These are phyloP conservation scores for Diplolepis rosae DNA, from an alignment of 2,888 invertebrate genomes.

Conservation along the genomic window DNA sequence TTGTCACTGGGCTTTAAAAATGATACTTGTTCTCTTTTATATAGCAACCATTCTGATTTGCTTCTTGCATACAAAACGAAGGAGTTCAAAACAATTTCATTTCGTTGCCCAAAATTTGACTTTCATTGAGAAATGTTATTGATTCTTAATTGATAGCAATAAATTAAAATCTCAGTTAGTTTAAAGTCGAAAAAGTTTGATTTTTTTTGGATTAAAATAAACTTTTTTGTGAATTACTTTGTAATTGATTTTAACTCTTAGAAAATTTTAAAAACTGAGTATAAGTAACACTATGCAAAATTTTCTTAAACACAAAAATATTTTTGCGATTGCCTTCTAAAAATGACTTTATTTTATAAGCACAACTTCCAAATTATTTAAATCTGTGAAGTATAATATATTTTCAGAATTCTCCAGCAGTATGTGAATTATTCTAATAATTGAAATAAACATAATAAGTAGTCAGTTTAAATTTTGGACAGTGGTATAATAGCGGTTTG, in stretches of 20 bases:
- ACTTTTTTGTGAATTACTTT: too few relatives aligned
- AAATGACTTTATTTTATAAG: not conserved
- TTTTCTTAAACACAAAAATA: not conserved
- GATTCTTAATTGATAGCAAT: slow-evolving; percentile 15
- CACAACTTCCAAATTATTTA: not conserved
- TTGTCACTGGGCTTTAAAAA: slow-evolving; percentile 22
- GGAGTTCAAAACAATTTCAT: slow-evolving; percentile 17
- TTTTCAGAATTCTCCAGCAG: not conserved
- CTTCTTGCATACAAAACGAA: slow-evolving; percentile 20
- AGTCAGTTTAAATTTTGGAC: not conserved
- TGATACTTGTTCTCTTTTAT: slow-evolving; percentile 23
- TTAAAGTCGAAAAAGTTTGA: not conserved
- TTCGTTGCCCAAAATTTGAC: slow-evolving; percentile 20
- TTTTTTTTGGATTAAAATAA: too few relatives aligned
- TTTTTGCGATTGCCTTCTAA: not conserved
- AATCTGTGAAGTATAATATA: not conserved
- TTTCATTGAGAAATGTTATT: slow-evolving; percentile 9
- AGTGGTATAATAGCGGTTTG: slow-evolving; percentile 4
- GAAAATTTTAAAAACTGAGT: too few relatives aligned
- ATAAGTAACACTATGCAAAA: too few relatives aligned
- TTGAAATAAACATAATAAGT: not conserved
- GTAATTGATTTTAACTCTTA: not conserved
- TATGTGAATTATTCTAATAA: not conserved
- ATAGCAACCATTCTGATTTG: slow-evolving; percentile 11
- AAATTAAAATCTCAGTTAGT: not conserved